Conservation (phyloP, 2,113 vertebrate species). For the Hydropotes inermis region DNA sequence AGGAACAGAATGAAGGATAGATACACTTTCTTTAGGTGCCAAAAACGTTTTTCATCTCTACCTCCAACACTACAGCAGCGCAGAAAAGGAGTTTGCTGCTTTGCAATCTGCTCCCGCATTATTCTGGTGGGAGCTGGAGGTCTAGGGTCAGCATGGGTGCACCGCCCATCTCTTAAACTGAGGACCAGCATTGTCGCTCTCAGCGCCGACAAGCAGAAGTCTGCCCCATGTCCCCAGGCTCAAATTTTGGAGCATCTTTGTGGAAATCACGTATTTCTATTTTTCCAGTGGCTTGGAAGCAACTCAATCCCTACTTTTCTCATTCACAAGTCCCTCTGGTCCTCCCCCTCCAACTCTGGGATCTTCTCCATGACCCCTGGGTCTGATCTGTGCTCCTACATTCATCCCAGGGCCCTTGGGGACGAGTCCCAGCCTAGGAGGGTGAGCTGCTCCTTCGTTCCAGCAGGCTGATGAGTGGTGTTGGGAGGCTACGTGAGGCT, state of each 20-base stretch:
- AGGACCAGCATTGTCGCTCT: background rate
- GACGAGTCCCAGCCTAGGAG: background rate
- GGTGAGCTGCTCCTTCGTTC: background rate
- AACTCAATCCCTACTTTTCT: background rate
- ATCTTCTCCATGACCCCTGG: background rate
- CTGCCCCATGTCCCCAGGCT: accelerated
- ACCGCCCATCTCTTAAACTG: background rate
- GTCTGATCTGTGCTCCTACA: background rate
- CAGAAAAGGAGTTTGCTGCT: background rate
- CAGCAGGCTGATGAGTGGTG: background rate
- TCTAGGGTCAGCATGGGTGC: accelerated
- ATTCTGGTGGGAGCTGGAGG: background rate
- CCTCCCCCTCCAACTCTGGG: background rate
- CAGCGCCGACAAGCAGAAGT: background rate
- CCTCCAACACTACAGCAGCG: background rate
- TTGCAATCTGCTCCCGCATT: background rate
- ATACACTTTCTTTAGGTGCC: background rate
- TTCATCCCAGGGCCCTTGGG: background rate
- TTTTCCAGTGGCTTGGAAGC: background rate
- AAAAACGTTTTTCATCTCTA: background rate
- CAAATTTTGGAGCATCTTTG: background rate
- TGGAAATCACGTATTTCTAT: background rate
- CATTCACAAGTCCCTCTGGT: background rate
- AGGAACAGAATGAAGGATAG: background rate
- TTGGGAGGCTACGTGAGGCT: background rate